A percentile compares a stretch with the other conserved stretches of the same genome.
Evolutionary conservation across 2,797 vertebrate species (phyloP).

Genomic region (Heterohyrax brucei): DNA sequence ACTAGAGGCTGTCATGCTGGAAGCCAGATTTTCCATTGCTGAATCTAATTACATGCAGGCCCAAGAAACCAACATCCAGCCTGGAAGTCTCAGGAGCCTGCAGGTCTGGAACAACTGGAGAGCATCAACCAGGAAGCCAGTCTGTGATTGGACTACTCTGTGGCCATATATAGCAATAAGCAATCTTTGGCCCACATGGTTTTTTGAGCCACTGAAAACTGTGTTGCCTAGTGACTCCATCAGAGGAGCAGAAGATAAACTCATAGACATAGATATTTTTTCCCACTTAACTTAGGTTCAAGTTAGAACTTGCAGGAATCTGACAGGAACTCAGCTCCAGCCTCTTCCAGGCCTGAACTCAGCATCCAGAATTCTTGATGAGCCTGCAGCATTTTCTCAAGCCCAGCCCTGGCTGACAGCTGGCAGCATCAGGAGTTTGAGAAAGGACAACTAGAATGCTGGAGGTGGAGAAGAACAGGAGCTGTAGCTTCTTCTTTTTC

Average conservation of each 20-base stretch:
- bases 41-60: constrained; percentile 80
- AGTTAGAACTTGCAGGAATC: neutral
- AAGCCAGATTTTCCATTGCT: constrained; percentile 88
- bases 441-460: neutral
- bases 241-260: neutral
- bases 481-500: neutral
- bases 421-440: neutral
- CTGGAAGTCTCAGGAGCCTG: constrained; percentile 74
- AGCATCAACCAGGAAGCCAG: constrained; percentile 1
- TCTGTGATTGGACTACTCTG: neutral
- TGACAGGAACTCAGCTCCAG: neutral
- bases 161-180: constrained; percentile 82
- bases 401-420: neutral
- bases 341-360: neutral
- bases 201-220: constrained; percentile 20
- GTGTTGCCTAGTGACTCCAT: neutral
- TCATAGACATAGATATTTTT: neutral
- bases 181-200: constrained; percentile 46
- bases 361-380: neutral
- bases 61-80: constrained; percentile 71
- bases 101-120: constrained; percentile 76
- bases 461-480: neutral
- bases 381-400: neutral
- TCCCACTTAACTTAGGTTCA: neutral
- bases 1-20: constrained; percentile 76